Evolutionary conservation across 2,113 vertebrate species (phyloP).

Genomic region (Edolisoma coerulescens): DNA sequence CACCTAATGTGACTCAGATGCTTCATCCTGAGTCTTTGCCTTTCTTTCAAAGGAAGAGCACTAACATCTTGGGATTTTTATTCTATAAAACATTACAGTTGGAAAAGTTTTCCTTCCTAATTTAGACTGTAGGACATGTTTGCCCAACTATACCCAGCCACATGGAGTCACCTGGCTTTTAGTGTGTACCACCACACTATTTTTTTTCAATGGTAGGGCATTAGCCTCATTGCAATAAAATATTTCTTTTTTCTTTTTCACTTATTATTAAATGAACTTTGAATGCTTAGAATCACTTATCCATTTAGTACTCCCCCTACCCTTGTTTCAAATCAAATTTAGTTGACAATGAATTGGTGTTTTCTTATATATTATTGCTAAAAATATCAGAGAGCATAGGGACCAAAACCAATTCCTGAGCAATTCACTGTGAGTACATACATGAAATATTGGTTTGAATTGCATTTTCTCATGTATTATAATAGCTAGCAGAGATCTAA

Average conservation of each 20-base stretch:
- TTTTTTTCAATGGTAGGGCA: accelerated
- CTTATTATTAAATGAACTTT: background rate
- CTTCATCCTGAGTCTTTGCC: background rate
- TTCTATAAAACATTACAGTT: background rate
- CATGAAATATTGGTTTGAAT: background rate
- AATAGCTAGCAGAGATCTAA: background rate
- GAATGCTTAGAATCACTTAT: background rate
- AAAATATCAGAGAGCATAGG: background rate
- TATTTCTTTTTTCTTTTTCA: background rate
- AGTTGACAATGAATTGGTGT: background rate
- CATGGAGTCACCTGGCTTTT: background rate
- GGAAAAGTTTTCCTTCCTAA: background rate
- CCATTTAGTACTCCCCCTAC: background rate
- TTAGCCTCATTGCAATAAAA: background rate
- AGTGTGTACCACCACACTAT: accelerated
- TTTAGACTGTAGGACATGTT: background rate
- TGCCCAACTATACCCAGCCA: background rate
- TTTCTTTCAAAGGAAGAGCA: background rate
- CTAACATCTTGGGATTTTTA: background rate
- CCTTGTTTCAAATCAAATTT: background rate
- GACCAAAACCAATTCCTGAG: background rate
- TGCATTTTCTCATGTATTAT: background rate
- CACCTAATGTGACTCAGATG: background rate
- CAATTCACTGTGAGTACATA: background rate
- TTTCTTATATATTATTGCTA: background rate